Conservation (phyloP, 2,888 invertebrate genomes). For the Perdita meconis region DNA sequence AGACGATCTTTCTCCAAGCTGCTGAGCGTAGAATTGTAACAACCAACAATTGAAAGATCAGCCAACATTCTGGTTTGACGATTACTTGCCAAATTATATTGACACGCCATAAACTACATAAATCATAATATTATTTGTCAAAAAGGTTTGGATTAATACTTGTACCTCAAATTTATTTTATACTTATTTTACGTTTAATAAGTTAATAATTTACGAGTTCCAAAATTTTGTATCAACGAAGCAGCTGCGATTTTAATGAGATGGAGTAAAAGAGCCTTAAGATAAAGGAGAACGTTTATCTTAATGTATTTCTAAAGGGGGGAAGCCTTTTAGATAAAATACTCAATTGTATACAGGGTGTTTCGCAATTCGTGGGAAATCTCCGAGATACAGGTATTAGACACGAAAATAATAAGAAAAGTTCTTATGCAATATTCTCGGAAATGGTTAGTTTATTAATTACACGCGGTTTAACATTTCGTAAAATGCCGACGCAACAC, state of each 20-base stretch:
- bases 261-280: slow-evolving; percentile 18
- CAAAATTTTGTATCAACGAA: background rate
- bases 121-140: slow-evolving; percentile 40
- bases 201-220: no score
- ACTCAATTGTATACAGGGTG: slow-evolving; percentile 33
- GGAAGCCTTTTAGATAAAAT: slow-evolving; percentile 43
- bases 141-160: slow-evolving; percentile 16
- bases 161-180: slow-evolving; percentile 2
- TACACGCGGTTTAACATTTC: no score
- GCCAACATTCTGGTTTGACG: slow-evolving; percentile 99
- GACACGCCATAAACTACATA: slow-evolving; percentile 93
- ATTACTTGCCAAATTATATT: slow-evolving; percentile 97
- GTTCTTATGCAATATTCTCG: no score
- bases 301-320: slow-evolving; percentile 57
- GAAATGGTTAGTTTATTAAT: no score
- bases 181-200: background rate
- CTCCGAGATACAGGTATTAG: no score
- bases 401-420: no score
- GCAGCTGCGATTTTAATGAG: slow-evolving; percentile 12
- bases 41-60: slow-evolving; percentile 96
- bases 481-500: no score
- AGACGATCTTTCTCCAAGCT: slow-evolving; percentile 91
- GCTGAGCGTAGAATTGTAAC: slow-evolving; percentile 95
- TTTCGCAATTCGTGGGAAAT: no score
- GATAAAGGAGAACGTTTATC: slow-evolving; percentile 57